Evolutionary conservation across 53 echinoderm and acorn worm genomes (phyloP).

Genomic region (Stichopus horrens): DNA sequence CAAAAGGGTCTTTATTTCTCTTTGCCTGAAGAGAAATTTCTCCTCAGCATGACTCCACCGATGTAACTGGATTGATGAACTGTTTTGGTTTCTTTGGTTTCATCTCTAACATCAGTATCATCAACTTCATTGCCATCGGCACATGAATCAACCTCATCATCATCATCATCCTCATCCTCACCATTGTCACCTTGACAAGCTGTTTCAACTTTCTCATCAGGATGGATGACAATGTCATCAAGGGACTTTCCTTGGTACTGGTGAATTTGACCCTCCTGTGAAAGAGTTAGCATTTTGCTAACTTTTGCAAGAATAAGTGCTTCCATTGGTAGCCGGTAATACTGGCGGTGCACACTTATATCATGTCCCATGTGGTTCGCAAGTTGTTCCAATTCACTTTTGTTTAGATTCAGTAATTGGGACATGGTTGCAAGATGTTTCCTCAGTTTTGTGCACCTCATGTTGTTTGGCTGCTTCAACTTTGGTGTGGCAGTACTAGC

Average conservation of each 20-base stretch:
- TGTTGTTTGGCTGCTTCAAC: constrained; percentile 52
- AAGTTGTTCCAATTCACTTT: constrained; percentile 59
- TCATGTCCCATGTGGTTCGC: constrained; percentile 65
- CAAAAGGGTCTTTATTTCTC: background rate
- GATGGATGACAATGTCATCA: constrained; percentile 15
- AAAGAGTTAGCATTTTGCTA: constrained; percentile 45
- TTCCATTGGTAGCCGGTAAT: constrained; percentile 54
- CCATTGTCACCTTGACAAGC: background rate
- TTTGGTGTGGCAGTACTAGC: background rate
- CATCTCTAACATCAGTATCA: background rate
- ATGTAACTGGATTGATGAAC: background rate
- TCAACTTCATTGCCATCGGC: background rate
- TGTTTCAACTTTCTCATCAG: background rate
- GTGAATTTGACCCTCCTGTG: constrained; percentile 24
- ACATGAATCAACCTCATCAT: background rate
- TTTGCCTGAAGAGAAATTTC: constrained; percentile 17
- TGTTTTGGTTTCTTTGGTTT: background rate
- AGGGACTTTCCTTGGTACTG: constrained; percentile 42
- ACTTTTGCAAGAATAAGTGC: constrained; percentile 57
- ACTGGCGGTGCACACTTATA: constrained; percentile 50
- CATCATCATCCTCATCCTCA: constrained; percentile 1
- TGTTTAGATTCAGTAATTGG: constrained; percentile 51
- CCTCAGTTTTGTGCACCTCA: constrained; percentile 57
- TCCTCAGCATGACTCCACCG: background rate
- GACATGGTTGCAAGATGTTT: constrained; percentile 56